phyloP scores from a whole-genome alignment of 2,888 invertebrate genomes.

The Parelbella ahira region DNA sequence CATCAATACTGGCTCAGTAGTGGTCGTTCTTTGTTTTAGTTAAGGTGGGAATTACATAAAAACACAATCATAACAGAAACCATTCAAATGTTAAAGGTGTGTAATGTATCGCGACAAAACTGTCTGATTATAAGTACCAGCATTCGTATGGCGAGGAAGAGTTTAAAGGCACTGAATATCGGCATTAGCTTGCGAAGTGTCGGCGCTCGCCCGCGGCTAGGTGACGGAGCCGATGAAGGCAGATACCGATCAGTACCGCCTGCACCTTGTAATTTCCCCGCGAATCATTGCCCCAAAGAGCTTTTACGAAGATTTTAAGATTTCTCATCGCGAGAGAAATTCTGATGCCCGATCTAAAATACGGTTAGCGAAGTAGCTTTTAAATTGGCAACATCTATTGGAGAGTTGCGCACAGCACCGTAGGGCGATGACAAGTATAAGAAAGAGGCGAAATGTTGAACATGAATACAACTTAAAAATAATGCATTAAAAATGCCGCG shows the following conservation, averaged over 20 bases:
- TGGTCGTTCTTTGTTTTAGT: too few relatives aligned
- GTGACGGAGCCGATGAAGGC: constrained; percentile 60
- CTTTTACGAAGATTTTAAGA: constrained; percentile 27
- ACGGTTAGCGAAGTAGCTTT: neutral
- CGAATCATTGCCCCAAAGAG: constrained; percentile 25
- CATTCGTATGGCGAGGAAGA: constrained; percentile 21
- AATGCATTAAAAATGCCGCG: too few relatives aligned
- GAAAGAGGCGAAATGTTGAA: too few relatives aligned
- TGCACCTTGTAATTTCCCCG: constrained; percentile 58
- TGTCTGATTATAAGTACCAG: constrained; percentile 8
- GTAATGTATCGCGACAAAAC: constrained; percentile 4
- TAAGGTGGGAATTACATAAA: too few relatives aligned
- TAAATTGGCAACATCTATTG: too few relatives aligned
- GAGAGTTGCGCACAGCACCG: too few relatives aligned
- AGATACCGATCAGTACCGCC: constrained; percentile 54
- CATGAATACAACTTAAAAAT: too few relatives aligned
- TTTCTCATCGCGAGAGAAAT: constrained; percentile 23
- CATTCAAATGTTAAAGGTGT: too few relatives aligned
- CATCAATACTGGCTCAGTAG: too few relatives aligned
- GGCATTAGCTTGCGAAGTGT: constrained; percentile 60
- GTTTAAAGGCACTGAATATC: constrained; percentile 46
- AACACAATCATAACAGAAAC: too few relatives aligned
- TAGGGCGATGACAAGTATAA: too few relatives aligned
- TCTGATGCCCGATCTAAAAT: constrained; percentile 8
- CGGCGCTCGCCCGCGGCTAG: constrained; percentile 64